Percentiles rank a stretch among this genome's conserved stretches.
phyloP scores from a whole-genome alignment of 2,113 vertebrate species.

The Damaliscus lunatus region DNA sequence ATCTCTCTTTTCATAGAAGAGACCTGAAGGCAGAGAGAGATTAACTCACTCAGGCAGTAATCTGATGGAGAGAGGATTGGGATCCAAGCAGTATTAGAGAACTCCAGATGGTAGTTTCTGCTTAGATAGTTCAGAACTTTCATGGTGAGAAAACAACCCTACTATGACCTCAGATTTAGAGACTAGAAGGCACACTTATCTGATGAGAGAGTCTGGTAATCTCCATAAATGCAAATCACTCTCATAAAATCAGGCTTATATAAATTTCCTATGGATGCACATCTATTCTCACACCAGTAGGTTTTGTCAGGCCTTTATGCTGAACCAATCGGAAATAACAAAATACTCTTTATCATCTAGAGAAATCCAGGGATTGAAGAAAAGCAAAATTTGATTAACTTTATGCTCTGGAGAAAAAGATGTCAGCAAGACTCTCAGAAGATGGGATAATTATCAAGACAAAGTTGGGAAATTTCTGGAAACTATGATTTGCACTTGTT shows the following conservation, averaged over 20 bases:
- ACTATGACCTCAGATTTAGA: neutral
- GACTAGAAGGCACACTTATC: neutral
- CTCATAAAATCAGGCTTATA: neutral
- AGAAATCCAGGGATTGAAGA: neutral
- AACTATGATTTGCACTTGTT: neutral
- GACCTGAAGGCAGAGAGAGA: neutral
- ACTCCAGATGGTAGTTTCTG: neutral
- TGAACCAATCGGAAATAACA: constrained; percentile 3
- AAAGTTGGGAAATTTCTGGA: neutral
- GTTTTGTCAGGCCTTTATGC: neutral
- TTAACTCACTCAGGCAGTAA: neutral
- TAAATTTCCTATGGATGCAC: neutral
- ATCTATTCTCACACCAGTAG: neutral
- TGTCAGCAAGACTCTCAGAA: neutral
- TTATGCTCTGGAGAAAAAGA: neutral
- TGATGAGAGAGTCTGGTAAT: neutral
- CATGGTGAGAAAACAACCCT: neutral
- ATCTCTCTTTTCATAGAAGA: neutral
- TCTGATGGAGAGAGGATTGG: neutral
- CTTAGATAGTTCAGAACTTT: neutral
- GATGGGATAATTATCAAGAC: neutral
- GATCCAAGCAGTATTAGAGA: neutral
- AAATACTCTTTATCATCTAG: neutral
- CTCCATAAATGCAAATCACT: neutral
- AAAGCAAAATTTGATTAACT: neutral